A percentile compares a stretch with the other conserved stretches of the same genome.
These are phyloP conservation scores for Acinonyx jubatus DNA, from an alignment of 2,113 vertebrate genomes.

Conservation along the genomic window DNA sequence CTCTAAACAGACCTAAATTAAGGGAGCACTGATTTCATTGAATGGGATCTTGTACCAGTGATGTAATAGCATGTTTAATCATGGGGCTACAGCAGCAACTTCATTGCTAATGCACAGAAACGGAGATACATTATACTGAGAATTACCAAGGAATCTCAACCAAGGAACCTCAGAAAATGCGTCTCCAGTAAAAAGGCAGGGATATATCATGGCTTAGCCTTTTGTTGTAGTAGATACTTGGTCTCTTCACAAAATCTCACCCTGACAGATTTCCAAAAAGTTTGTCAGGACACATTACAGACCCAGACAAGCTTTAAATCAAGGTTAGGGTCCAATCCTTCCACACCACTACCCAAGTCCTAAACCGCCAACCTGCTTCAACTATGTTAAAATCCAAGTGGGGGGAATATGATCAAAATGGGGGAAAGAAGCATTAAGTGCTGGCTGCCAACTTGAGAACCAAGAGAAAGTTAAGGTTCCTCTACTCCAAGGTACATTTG, in stretches of 20 bases:
- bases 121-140: background rate
- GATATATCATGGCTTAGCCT: background rate
- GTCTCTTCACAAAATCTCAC: background rate
- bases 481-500: background rate
- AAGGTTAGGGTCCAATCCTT: conserved; percentile 4
- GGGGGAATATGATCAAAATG: background rate
- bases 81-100: background rate
- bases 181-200: background rate
- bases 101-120: background rate
- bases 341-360: background rate
- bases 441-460: background rate
- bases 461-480: background rate
- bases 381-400: background rate
- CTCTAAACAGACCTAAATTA: background rate
- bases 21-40: background rate
- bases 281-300: background rate
- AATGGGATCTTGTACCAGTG: background rate
- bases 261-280: conserved; percentile 7
- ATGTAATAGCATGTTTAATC: background rate
- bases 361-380: background rate
- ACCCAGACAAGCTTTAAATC: background rate
- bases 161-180: background rate
- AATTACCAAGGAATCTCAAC: background rate
- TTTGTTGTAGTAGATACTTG: background rate
- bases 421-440: background rate